These are phyloP conservation scores for Maconellicoccus hirsutus DNA, from an alignment of 1,140 invertebrate genomes.

Conservation along the genomic window DNA sequence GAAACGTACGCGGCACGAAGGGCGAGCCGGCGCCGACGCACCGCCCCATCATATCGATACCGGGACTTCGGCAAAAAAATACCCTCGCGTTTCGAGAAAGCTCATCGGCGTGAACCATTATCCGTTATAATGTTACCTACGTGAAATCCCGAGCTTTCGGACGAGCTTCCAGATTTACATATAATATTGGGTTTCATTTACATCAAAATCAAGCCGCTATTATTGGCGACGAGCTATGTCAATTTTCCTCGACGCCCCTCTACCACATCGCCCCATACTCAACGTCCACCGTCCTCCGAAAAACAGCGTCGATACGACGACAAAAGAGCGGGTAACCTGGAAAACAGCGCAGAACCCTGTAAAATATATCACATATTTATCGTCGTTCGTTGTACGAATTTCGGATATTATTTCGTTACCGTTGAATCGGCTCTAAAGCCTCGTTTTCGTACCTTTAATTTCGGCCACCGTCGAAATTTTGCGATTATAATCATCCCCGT, in stretches of 20 bases:
- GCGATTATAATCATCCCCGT: not conserved
- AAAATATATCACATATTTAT: not conserved
- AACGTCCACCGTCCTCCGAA: too few relatives aligned
- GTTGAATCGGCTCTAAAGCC: not conserved
- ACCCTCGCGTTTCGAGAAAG: not conserved
- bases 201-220: not conserved
- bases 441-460: not conserved
- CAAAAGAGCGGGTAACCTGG: too few relatives aligned
- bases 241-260: too few relatives aligned
- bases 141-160: not conserved
- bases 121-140: not conserved
- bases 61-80: not conserved
- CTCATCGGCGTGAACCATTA: not conserved
- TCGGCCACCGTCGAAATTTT: not conserved
- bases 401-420: not conserved
- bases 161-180: not conserved
- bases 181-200: conserved; percentile 9
- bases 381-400: not conserved
- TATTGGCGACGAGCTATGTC: not conserved
- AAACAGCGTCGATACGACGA: too few relatives aligned
- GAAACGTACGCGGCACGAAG: not conserved
- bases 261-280: too few relatives aligned
- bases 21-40: not conserved
- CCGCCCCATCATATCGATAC: not conserved
- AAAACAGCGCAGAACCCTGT: too few relatives aligned